phyloP scores from a whole-genome alignment of 2,113 vertebrate genomes.

The Psammodynastes pulverulentus region DNA sequence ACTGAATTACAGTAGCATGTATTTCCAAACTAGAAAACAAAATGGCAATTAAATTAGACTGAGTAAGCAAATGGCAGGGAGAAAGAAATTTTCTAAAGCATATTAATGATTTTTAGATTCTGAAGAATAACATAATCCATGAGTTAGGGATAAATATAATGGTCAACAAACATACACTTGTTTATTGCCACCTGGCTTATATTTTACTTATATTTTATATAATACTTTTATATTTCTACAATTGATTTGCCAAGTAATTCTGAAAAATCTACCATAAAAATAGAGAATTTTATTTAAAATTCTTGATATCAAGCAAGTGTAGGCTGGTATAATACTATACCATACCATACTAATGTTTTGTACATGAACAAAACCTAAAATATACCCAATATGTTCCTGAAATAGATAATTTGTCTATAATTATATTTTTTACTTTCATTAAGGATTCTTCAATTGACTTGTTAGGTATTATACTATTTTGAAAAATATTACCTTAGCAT shows the following conservation, averaged over 20 bases:
- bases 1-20: conserved; percentile 99
- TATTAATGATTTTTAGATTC: neutral
- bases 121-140: neutral
- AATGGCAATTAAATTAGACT: conserved; percentile 42
- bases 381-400: neutral
- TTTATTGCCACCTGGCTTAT: neutral
- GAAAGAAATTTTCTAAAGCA: neutral
- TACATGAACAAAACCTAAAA: neutral
- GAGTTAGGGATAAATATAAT: neutral
- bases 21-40: conserved; percentile 85
- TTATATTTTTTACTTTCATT: neutral
- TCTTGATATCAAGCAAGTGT: neutral
- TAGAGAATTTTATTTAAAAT: neutral
- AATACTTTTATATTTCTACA: neutral
- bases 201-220: neutral
- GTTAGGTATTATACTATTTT: neutral
- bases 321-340: neutral
- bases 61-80: neutral
- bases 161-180: neutral
- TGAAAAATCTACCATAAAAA: neutral
- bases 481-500: neutral
- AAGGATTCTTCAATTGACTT: neutral
- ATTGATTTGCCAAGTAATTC: neutral
- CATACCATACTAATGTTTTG: too few species aligned
- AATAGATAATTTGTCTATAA: neutral